phyloP scores from a whole-genome alignment of 2,113 vertebrate species.

The Bambusicola thoracicus region DNA sequence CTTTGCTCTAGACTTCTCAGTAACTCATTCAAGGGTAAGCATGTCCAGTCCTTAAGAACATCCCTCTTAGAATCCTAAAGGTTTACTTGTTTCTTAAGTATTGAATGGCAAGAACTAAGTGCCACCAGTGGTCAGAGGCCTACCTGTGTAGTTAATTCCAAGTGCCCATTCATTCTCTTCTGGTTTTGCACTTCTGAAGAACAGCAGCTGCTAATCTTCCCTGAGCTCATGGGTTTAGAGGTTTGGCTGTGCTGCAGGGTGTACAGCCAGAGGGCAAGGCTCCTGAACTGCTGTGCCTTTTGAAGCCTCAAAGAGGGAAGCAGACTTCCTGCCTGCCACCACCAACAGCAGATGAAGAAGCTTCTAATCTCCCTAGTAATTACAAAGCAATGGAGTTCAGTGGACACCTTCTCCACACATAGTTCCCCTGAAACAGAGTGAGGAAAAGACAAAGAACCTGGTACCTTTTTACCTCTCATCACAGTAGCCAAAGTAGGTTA shows the following conservation, averaged over 20 bases:
- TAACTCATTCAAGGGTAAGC: background rate
- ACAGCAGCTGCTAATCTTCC: background rate
- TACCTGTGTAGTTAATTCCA: background rate
- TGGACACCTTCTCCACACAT: background rate
- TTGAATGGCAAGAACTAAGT: background rate
- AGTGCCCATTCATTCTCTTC: background rate
- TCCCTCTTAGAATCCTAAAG: background rate
- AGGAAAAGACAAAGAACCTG: background rate
- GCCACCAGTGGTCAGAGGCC: background rate
- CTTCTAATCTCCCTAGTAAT: fast-evolving
- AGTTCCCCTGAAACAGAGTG: background rate
- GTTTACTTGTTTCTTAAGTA: background rate
- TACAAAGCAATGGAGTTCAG: background rate
- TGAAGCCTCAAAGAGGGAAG: background rate
- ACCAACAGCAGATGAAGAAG: background rate
- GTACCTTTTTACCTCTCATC: background rate
- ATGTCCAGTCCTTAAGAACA: background rate
- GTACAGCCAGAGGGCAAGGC: background rate
- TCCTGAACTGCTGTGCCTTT: background rate
- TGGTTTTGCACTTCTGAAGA: background rate
- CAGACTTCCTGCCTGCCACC: background rate
- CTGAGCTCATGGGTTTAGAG: background rate
- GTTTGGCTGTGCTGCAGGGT: background rate
- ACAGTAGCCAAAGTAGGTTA: background rate
- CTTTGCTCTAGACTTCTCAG: background rate